Evolutionary conservation across 1,140 invertebrate species (phyloP).

Genomic region (Drosophila bocki): DNA sequence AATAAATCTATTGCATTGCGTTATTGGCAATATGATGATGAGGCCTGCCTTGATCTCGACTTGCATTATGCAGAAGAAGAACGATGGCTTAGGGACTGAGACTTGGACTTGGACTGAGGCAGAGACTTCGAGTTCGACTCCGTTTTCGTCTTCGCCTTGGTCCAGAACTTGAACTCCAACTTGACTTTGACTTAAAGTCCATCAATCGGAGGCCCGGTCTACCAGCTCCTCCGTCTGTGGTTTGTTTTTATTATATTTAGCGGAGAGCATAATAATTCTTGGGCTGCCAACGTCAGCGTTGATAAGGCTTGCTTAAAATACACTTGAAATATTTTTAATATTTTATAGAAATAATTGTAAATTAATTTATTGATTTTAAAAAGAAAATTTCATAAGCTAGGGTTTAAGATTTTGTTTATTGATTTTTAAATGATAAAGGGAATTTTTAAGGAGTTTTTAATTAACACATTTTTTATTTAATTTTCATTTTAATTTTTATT

Average conservation of each 20-base stretch:
- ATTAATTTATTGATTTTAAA: too few relatives aligned
- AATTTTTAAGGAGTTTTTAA: too few relatives aligned
- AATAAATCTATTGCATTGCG: slow-evolving; percentile 84
- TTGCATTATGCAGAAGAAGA: slow-evolving; percentile 61
- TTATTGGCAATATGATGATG: slow-evolving; percentile 84
- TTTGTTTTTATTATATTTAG: slow-evolving; percentile 84
- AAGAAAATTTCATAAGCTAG: too few relatives aligned
- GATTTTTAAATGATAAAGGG: too few relatives aligned
- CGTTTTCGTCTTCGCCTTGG: slow-evolving; percentile 60
- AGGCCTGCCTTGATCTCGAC: slow-evolving; percentile 54
- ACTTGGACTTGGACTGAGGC: neutral
- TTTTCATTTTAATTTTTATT: too few relatives aligned
- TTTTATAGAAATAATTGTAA: neutral
- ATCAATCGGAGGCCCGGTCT: slow-evolving; percentile 64
- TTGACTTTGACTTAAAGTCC: slow-evolving; percentile 83
- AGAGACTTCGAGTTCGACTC: slow-evolving; percentile 19
- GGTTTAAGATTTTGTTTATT: too few relatives aligned
- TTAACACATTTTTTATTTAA: too few relatives aligned
- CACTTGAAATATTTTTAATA: neutral
- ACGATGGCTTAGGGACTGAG: slow-evolving; percentile 37
- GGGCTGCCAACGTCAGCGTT: slow-evolving; percentile 60
- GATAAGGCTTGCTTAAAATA: slow-evolving; percentile 64
- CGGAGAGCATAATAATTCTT: slow-evolving; percentile 84
- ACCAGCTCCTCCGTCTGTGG: slow-evolving; percentile 57
- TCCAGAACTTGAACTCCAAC: slow-evolving; percentile 78